Evolutionary conservation across 2,888 invertebrate species (phyloP), one percentile per base, ranked within the genome.

Genomic region (Drosophila paucipuncta): DNA sequence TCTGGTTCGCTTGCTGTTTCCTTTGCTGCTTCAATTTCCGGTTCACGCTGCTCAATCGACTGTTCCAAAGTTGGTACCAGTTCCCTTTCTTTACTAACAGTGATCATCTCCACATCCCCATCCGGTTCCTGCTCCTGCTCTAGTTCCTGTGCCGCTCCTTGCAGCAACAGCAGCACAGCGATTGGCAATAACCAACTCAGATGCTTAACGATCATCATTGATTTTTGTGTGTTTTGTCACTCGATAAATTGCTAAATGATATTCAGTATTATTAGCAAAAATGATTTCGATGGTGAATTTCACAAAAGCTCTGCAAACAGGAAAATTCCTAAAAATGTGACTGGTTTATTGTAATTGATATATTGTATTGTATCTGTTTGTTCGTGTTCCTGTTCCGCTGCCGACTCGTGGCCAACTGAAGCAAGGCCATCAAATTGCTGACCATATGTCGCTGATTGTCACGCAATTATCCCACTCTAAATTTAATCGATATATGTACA

Each of bases 391-490:
- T 52, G 54, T 54, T 43, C 58, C 57, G 64, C 59, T 66, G 76
- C 65, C 68, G 69, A 59, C 61, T 57, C 47, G 37, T 65, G 71
- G 64, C 43, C 71, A 70, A 84, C 88, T 83, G 81, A 71, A 31
- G 54, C 55, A 69, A 69, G 72, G 66, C 60, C 79, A 85, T 60
- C 52, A 37, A 66, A 66, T 65, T 61, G 63, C 59, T 60, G 64
- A 33, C 65, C 78, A 78, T 78, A 78, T 80, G 80, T 70, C 82
- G 66, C 75, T 80, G 88, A 88, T 88, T 80, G 85, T 88, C 85
- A 88, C 86, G 85, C 89, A 85, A 85, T 85, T 85, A 88, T 82
- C 85, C 73, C 66, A 68, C 68, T 80, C 86, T 70, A 76, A 85
- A 76, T 71, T 80, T 74, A 85, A 85, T 85, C 85, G 86, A 85